Base-by-base conservation (phyloP, 2,113 vertebrate genomes). In the Hepsetus odoe region DNA sequence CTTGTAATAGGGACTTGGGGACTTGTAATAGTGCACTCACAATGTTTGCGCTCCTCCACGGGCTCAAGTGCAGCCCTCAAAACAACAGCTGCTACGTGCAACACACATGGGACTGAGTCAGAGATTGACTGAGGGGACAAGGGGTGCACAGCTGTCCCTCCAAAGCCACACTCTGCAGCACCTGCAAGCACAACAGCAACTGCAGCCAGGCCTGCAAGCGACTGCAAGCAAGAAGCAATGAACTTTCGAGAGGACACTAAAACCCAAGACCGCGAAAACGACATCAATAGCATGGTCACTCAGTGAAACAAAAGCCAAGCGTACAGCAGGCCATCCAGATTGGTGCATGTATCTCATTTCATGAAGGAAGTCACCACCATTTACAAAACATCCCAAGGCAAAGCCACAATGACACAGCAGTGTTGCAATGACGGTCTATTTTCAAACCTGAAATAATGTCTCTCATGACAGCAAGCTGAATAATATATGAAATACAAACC, bases 361-460 rank as follows among this genome's bases (percentile, higher is more conserved):
- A 89, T 84, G 80, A 83, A 85, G 84, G 80, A 87, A 72, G 80
- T 73, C 83, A 82, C 85, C 83, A 81, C 83, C 82, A 80, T 86
- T 82, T 85, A 16, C 68, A 56, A 73, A 85, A 84, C 77, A n/a
- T 32, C 53, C 51, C 11, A 61, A 67, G 12, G 26, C 16, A 20
- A 62, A 69, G 62, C 73, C 79, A 74, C 72, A 75, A 65, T 40
- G 64, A 33, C 62, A 53, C 49, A 55, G 62, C 35, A n/a, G 82
- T 79, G 62, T 26, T n/a, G 55, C 28, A 32, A 4, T 32, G 35
- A 5, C 28, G 56, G 65, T 65, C n/a, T 53, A 24, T 38, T 70
- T 42, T 71, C 18, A 76, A 32, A 11, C 28, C 55, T 53, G 44
- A 10, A 8, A 20, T 53, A 38, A 5, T 20, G 33, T 51, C 24